Base-by-base conservation (phyloP, 2,888 invertebrate genomes). In the Pocota personata region DNA sequence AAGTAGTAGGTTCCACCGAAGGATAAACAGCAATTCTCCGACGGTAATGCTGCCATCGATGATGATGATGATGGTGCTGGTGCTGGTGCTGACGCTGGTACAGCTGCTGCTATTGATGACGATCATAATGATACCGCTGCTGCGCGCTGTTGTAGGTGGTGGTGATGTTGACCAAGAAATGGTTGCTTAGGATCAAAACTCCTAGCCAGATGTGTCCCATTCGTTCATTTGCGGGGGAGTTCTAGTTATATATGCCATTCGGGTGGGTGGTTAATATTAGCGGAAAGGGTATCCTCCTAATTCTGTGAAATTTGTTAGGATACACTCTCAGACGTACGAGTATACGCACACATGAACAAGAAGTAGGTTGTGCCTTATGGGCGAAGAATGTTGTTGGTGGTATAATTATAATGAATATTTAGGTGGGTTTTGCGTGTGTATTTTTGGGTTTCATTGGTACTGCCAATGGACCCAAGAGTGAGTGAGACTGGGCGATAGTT, bases 351-450 rank as follows among this genome's bases (percentile, higher is more conserved):
- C 58, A 77, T 60, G 50, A 64, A 83, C 58, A 77, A 67, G 72
- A 86, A 86, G 82, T 82, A 86, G 86, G 86, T 86, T 86, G 86
- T 86, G 76, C 72, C 86, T 76, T 86, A 77, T 72, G 77, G 86
- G 46, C 67, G 60, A 82, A 71, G 77, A 67, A 86, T 82, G 76
- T 46, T 86, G 67, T 78, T 87, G 77, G 80, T 87, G 82, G 82
- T 82, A 66, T 78, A 87, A 87, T 87, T 87, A 87, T 82, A 82
- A 82, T 87, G 82, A 87, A 82, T 87, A 87, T 82, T 82, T 87
- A 82, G 82, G 69, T 78, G 87, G 77, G 69, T 78, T 67, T 72
- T 87, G 84, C 57, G 82, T 87, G 84, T 87, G 72, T 84, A 69
- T 83, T 69, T 73, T 80, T 46, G 84, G 76, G 62, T 75, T 75